Conservation (phyloP, 2,888 invertebrate genomes). For the Capitulum mitella region DNA sequence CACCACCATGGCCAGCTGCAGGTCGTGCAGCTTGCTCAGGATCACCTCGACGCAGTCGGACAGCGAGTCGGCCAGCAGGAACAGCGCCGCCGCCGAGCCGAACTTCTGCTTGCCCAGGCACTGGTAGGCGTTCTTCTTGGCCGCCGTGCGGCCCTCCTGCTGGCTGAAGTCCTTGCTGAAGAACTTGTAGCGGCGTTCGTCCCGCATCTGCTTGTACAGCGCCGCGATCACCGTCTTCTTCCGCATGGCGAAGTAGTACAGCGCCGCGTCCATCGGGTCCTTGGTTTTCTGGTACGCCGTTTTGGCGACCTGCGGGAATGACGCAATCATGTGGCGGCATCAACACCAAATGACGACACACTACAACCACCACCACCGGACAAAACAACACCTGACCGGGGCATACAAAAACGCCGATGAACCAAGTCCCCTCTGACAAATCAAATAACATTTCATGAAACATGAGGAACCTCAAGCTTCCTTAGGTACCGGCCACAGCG, state of each 20-base stretch:
- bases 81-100: slow-evolving; percentile 97
- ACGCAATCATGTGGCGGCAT: no score
- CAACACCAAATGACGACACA: no score
- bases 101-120: slow-evolving; percentile 91
- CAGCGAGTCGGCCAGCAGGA: slow-evolving; percentile 85
- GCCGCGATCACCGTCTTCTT: slow-evolving; percentile 96
- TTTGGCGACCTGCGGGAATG: slow-evolving; percentile 80
- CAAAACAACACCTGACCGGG: no score
- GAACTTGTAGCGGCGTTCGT: slow-evolving; percentile 89
- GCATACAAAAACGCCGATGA: no score
- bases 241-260: slow-evolving; percentile 96
- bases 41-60: slow-evolving; percentile 92
- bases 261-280: slow-evolving; percentile 94
- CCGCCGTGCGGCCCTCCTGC: slow-evolving; percentile 94
- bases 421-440: no score
- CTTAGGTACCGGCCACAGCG: no score
- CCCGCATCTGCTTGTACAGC: slow-evolving; percentile 75
- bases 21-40: slow-evolving; percentile 81
- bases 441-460: no score
- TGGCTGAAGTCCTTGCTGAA: slow-evolving; percentile 90
- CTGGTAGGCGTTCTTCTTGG: slow-evolving; percentile 95
- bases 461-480: no score
- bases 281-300: slow-evolving; percentile 83
- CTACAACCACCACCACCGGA: no score
- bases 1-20: slow-evolving; percentile 91